phyloP scores from a whole-genome alignment of 2,113 vertebrate genomes.

The Prionailurus viverrinus region DNA sequence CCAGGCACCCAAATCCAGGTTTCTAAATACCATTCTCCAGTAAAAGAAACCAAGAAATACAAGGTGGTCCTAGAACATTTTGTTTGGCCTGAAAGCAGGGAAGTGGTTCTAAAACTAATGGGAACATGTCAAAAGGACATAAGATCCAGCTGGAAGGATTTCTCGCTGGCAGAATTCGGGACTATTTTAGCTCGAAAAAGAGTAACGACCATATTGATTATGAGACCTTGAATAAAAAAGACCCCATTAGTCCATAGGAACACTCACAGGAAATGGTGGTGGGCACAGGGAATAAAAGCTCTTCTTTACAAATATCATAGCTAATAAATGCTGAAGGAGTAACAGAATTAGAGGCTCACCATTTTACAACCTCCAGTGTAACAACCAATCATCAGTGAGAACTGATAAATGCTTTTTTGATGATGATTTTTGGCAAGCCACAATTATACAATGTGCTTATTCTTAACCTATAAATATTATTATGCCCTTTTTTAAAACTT shows the following conservation, averaged over 20 bases:
- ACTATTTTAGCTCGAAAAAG: not conserved
- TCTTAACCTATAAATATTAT: constrained; percentile 18
- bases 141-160: not conserved
- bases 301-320: not conserved
- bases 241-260: not conserved
- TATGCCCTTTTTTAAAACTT: not conserved
- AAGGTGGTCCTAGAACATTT: not conserved
- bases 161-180: not conserved
- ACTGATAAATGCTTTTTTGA: not conserved
- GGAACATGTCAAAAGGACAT: not conserved
- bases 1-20: not conserved
- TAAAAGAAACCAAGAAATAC: not conserved
- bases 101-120: not conserved
- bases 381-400: not conserved
- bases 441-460: not conserved
- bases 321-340: constrained; percentile 1
- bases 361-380: not conserved
- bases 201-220: constrained; percentile 25
- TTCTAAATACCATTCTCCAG: constrained; percentile 19
- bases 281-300: not conserved
- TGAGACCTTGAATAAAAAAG: constrained; percentile 10
- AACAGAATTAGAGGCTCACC: not conserved
- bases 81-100: not conserved
- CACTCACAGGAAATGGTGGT: not conserved
- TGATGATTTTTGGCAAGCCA: not conserved